These are phyloP conservation scores for Cheilosia impressa DNA, from an alignment of 2,888 invertebrate species.

Conservation along the genomic window DNA sequence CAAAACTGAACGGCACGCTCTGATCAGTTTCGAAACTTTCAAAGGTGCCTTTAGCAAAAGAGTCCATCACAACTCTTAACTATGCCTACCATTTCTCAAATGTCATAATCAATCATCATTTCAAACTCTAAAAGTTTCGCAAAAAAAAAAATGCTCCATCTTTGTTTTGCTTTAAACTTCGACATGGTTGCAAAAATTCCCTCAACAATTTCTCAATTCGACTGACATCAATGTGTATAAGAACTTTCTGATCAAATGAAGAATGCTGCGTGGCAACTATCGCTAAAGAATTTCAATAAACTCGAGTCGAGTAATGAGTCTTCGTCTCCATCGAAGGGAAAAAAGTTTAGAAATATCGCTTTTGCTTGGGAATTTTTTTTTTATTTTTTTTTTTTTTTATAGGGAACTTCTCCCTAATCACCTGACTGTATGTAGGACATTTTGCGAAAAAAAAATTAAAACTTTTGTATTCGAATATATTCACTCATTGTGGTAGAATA, in stretches of 20 bases:
- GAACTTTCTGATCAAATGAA: slow-evolving; percentile 62
- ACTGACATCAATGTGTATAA: slow-evolving; percentile 30
- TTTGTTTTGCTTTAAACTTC: neutral
- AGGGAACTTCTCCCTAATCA: neutral
- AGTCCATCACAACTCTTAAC: too few relatives aligned
- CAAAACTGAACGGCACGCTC: too few relatives aligned
- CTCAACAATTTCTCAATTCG: slow-evolving; percentile 36
- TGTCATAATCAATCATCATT: neutral
- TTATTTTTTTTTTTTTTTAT: too few relatives aligned
- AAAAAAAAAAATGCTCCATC: neutral
- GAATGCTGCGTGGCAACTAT: slow-evolving; percentile 27
- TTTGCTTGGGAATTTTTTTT: slow-evolving; percentile 9
- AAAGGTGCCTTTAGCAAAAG: too few relatives aligned
- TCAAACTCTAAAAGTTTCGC: neutral
- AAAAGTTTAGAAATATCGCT: slow-evolving; percentile 21
- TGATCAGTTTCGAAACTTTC: too few relatives aligned
- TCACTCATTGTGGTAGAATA: neutral
- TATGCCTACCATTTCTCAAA: neutral
- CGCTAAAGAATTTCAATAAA: slow-evolving; percentile 32
- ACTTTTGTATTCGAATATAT: neutral
- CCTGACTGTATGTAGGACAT: neutral
- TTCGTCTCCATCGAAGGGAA: neutral
- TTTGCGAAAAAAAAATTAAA: neutral
- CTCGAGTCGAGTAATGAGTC: slow-evolving; percentile 19
- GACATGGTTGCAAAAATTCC: slow-evolving; percentile 1